Evolutionary conservation across 2,113 vertebrate genomes (phyloP).

Genomic region (Pyrgilauda ruficollis): DNA sequence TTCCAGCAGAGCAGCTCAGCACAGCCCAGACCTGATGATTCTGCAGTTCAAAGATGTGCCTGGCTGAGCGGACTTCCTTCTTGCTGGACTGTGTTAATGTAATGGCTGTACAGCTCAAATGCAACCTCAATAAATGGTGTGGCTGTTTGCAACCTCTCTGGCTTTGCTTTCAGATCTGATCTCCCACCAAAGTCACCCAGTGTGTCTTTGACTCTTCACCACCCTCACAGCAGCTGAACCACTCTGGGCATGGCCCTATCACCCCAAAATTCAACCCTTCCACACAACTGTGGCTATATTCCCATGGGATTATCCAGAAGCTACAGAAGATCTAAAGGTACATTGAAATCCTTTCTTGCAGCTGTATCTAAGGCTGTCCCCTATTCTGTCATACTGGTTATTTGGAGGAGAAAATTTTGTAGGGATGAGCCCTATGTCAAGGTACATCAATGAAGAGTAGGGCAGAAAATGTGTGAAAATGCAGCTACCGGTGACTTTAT

Average conservation of each 20-base stretch:
- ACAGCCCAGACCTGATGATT: conserved; percentile 25
- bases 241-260: not conserved
- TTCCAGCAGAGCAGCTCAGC: not conserved
- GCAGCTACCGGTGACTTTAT: not conserved
- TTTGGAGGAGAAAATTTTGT: not conserved
- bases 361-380: not conserved
- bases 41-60: conserved; percentile 24
- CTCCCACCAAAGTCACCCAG: not conserved
- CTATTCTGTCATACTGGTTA: not conserved
- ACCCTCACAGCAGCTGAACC: not conserved
- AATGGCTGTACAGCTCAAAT: not conserved
- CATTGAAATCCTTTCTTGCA: not conserved
- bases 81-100: conserved; percentile 25
- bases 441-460: not conserved
- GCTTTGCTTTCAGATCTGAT: not conserved
- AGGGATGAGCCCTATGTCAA: not conserved
- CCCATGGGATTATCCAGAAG: not conserved
- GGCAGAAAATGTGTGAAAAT: not conserved
- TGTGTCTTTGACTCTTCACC: not conserved
- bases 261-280: not conserved
- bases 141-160: not conserved
- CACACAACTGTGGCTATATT: not conserved
- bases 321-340: not conserved
- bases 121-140: not conserved
- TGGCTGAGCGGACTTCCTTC: conserved; percentile 1